A percentile compares a stretch with the other conserved stretches of the same genome.
Conservation (phyloP, 1,140 invertebrate genomes). For the Polypedilum pembai region DNA sequence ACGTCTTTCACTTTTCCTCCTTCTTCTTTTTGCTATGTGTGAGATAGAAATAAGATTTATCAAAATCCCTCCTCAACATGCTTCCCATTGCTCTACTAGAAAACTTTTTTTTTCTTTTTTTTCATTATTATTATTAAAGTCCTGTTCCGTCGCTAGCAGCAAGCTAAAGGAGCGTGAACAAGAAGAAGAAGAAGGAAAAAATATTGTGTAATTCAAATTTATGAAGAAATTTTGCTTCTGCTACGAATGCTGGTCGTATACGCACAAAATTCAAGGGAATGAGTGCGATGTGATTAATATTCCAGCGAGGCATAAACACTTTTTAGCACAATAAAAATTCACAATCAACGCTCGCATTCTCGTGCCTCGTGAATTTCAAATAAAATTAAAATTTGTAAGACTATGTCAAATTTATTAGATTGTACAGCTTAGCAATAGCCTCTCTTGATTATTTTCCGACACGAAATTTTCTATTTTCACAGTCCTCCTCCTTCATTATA, state of each 20-base stretch:
- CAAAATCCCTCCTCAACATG: slow-evolving; percentile 4
- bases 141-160: too few relatives aligned
- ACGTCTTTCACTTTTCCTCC: too few relatives aligned
- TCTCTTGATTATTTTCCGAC: too few relatives aligned
- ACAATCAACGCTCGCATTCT: not conserved
- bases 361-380: too few relatives aligned
- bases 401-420: too few relatives aligned
- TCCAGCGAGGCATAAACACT: slow-evolving; percentile 2
- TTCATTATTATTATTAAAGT: not conserved
- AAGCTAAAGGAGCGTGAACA: not conserved
- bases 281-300: slow-evolving; percentile 11
- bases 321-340: not conserved
- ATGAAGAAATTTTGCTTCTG: not conserved
- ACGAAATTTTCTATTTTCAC: too few relatives aligned
- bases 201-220: not conserved
- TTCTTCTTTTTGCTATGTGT: not conserved
- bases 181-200: not conserved
- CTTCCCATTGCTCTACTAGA: not conserved
- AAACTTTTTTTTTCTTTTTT: not conserved
- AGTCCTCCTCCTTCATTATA: too few relatives aligned
- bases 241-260: not conserved
- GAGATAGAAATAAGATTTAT: slow-evolving; percentile 5
- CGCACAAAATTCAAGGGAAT: not conserved
- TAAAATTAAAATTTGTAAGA: too few relatives aligned
- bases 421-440: too few relatives aligned